A percentile compares a stretch with the other conserved stretches of the same genome.
Evolutionary conservation across 92 coral and sea anemone genomes (phyloP).

Genomic region (Plumapathes pennacea): DNA sequence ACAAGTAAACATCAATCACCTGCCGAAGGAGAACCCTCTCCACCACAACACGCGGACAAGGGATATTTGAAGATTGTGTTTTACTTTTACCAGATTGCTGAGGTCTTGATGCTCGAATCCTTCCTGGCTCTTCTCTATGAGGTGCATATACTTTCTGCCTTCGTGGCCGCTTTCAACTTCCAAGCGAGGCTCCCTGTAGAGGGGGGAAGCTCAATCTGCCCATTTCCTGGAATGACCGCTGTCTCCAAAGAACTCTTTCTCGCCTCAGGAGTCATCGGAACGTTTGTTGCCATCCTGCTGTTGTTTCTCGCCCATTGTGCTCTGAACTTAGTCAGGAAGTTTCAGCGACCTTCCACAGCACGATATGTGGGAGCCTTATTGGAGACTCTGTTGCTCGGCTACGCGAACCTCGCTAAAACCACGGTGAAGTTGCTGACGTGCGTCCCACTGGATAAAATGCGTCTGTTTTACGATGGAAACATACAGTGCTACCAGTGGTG

Average conservation of each 20-base stretch:
- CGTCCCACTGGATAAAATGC: constrained; percentile 26
- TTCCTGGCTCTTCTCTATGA: constrained; percentile 23
- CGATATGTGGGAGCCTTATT: constrained; percentile 46
- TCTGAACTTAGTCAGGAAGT: constrained; percentile 4
- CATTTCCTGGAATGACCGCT: constrained; percentile 54
- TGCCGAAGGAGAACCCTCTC: background rate
- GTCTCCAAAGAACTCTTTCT: constrained; percentile 54
- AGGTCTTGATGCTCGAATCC: constrained; percentile 43
- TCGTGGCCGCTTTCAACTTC: constrained; percentile 57
- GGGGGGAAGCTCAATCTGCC: constrained; percentile 31
- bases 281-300: constrained; percentile 5
- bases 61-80: constrained; percentile 71
- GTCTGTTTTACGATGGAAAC: constrained; percentile 41
- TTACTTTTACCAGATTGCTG: constrained; percentile 72
- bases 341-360: constrained; percentile 25
- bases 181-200: constrained; percentile 24
- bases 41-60: background rate
- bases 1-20: background rate
- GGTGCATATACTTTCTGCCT: constrained; percentile 30
- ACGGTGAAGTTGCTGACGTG: constrained; percentile 39
- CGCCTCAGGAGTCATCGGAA: constrained; percentile 31
- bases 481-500: constrained; percentile 57
- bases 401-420: constrained; percentile 29
- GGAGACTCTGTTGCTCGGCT: constrained; percentile 50
- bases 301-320: constrained; percentile 19